phyloP scores from a whole-genome alignment of 2,797 vertebrate species.

The Characodon lateralis region DNA sequence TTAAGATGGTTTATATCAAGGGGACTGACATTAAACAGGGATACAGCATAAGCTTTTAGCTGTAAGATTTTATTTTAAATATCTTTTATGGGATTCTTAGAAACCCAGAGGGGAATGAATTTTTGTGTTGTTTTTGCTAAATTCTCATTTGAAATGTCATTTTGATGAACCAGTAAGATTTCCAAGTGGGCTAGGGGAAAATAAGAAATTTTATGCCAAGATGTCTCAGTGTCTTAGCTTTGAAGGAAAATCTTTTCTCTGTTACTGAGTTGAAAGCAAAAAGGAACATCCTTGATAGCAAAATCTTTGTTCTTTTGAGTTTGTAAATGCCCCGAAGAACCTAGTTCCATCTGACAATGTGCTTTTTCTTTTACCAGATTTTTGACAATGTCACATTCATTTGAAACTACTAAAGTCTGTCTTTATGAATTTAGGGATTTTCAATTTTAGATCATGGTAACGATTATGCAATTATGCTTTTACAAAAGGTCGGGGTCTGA shows the following conservation, averaged over 20 bases:
- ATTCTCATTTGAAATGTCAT: slow-evolving; percentile 12
- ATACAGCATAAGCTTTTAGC: background rate
- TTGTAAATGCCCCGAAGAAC: slow-evolving; percentile 26
- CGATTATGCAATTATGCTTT: slow-evolving; percentile 12
- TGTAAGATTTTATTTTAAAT: background rate
- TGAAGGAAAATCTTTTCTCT: slow-evolving; percentile 24
- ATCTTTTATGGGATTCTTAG: slow-evolving; percentile 28
- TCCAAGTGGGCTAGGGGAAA: slow-evolving; percentile 24
- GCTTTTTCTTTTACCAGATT: slow-evolving; percentile 19
- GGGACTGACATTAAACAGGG: slow-evolving; percentile 8
- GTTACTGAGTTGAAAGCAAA: slow-evolving; percentile 16
- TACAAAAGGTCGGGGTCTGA: slow-evolving; percentile 12
- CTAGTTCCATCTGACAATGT: slow-evolving; percentile 2
- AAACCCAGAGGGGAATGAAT: slow-evolving; percentile 16
- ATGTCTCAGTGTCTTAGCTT: slow-evolving; percentile 25
- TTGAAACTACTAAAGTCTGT: slow-evolving; percentile 1
- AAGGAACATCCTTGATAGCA: slow-evolving; percentile 9
- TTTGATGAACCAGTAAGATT: slow-evolving; percentile 26
- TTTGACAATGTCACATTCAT: background rate
- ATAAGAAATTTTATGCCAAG: slow-evolving; percentile 33
- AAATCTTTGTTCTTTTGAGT: slow-evolving; percentile 25
- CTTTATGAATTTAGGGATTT: background rate
- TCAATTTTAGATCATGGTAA: slow-evolving; percentile 6
- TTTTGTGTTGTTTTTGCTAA: slow-evolving; percentile 6
- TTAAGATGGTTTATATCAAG: background rate